These are phyloP conservation scores for Amorpha juglandis DNA, from an alignment of 2,888 invertebrate species.

Conservation along the genomic window DNA sequence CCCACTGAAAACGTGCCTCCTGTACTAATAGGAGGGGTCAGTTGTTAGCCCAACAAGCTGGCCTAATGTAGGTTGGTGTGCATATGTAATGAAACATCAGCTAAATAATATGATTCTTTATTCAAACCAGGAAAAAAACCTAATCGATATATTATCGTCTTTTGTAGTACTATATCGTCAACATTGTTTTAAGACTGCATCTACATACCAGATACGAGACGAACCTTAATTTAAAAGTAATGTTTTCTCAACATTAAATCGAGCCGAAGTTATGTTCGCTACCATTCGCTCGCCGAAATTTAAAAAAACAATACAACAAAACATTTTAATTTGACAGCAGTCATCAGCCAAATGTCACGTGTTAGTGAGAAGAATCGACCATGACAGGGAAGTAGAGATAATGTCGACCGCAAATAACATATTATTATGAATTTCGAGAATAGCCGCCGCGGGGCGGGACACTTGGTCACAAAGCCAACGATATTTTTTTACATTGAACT, in stretches of 20 bases:
- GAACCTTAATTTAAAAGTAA: too few relatives aligned
- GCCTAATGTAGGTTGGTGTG: too few relatives aligned
- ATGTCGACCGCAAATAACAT: constrained; percentile 58
- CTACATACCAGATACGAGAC: too few relatives aligned
- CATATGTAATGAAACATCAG: too few relatives aligned
- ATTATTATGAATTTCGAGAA: constrained; percentile 26
- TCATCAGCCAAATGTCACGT: constrained; percentile 61
- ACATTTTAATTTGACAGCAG: constrained; percentile 53
- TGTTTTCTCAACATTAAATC: not conserved
- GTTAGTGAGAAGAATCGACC: constrained; percentile 21
- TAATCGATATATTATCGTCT: too few relatives aligned
- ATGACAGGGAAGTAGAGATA: constrained; percentile 1
- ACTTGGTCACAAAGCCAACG: constrained; percentile 69
- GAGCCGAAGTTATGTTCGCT: not conserved
- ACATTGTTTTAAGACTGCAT: too few relatives aligned
- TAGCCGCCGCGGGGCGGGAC: constrained; percentile 54
- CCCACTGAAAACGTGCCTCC: too few relatives aligned
- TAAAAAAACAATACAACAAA: constrained; percentile 7
- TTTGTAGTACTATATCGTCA: too few relatives aligned
- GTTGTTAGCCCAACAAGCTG: too few relatives aligned
- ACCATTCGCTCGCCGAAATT: constrained; percentile 4
- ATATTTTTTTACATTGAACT: not conserved
- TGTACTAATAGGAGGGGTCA: too few relatives aligned
- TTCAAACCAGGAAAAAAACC: too few relatives aligned
- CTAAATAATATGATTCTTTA: too few relatives aligned